These are phyloP conservation scores for Acleris sparsana DNA, from an alignment of 2,888 invertebrate species.

Conservation along the genomic window DNA sequence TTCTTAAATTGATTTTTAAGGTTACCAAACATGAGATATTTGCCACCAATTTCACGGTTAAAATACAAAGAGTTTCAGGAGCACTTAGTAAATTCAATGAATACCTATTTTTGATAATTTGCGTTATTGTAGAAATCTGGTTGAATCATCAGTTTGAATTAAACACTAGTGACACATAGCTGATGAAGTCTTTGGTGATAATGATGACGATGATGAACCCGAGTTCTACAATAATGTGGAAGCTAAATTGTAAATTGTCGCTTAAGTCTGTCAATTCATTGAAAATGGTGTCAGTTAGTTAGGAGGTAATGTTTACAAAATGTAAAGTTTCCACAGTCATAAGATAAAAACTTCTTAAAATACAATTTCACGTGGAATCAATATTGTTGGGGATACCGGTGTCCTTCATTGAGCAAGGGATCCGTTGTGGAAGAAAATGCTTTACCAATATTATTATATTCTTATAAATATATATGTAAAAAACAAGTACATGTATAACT, in stretches of 20 bases:
- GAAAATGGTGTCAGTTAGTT: constrained; percentile 77
- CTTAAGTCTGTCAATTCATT: constrained; percentile 77
- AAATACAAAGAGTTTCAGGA: constrained; percentile 20
- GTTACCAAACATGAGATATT: neutral
- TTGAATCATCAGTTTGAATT: constrained; percentile 2
- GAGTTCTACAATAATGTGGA: constrained; percentile 63
- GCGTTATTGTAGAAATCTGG: constrained; percentile 60
- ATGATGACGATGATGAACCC: constrained; percentile 33
- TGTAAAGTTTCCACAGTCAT: constrained; percentile 62
- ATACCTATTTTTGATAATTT: constrained; percentile 72
- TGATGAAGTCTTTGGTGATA: neutral
- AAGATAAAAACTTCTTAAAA: constrained; percentile 68
- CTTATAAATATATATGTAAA: constrained; percentile 83
- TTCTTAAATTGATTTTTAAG: neutral
- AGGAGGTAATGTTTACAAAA: constrained; percentile 59
- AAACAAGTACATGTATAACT: constrained; percentile 72
- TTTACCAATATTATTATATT: constrained; percentile 82
- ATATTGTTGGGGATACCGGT: constrained; percentile 72
- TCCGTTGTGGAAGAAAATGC: constrained; percentile 81
- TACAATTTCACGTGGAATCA: constrained; percentile 65
- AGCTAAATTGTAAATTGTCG: constrained; percentile 56
- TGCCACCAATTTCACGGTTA: neutral
- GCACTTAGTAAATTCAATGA: constrained; percentile 53
- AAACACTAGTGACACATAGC: neutral
- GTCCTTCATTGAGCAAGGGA: constrained; percentile 71